A percentile compares a stretch with the other conserved stretches of the same genome.
phyloP scores from a whole-genome alignment of 2,797 vertebrate species.

The Hafferia zeledoni region DNA sequence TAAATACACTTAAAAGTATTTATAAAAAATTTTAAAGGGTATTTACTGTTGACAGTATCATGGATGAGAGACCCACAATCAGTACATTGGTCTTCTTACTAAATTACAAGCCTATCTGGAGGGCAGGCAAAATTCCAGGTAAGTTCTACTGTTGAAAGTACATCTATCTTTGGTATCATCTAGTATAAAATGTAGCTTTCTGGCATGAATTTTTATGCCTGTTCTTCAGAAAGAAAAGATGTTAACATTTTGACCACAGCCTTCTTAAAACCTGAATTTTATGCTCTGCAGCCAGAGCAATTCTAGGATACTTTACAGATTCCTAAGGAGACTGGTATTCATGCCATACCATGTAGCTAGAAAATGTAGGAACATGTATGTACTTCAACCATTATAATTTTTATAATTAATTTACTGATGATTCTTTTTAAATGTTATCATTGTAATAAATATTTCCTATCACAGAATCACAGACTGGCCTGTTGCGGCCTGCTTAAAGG shows the following conservation, averaged over 20 bases:
- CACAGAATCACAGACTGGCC: neutral
- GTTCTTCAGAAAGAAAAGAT: neutral
- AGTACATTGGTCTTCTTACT: rapidly evolving
- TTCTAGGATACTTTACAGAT: neutral
- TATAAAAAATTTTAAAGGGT: neutral
- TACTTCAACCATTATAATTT: neutral
- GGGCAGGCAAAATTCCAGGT: neutral
- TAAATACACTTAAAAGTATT: neutral
- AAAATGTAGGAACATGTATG: neutral
- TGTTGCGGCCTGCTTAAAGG: too few species aligned
- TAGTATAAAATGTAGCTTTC: neutral
- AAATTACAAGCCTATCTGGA: neutral
- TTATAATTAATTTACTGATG: neutral
- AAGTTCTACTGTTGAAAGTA: neutral
- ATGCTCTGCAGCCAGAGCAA: neutral
- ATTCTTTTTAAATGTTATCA: neutral
- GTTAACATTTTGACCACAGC: neutral
- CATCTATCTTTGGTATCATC: neutral
- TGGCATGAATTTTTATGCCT: neutral
- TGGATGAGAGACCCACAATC: neutral
- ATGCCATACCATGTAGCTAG: neutral
- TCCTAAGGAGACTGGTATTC: neutral
- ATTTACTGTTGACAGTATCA: neutral
- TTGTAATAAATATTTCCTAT: neutral
- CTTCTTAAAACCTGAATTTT: neutral